These are phyloP conservation scores for Microtus pennsylvanicus DNA, from an alignment of 2,113 vertebrate species.

Conservation along the genomic window DNA sequence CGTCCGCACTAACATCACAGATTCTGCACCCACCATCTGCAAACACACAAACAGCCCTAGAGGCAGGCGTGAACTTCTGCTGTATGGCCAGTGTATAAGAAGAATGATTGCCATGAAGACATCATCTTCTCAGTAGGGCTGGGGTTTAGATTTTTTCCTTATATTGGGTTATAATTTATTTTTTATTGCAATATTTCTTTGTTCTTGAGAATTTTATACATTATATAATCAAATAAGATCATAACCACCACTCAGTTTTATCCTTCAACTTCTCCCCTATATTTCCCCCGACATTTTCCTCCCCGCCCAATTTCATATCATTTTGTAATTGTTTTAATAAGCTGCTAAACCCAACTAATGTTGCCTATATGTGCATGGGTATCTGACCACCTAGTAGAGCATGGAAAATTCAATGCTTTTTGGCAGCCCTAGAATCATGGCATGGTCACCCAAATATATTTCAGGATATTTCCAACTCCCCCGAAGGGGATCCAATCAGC, in stretches of 20 bases:
- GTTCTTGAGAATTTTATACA: background rate
- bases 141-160: background rate
- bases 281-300: too few species aligned
- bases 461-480: background rate
- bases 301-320: background rate
- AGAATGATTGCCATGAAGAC: background rate
- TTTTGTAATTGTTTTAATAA: background rate
- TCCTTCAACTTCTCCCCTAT: too few species aligned
- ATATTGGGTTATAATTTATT: background rate
- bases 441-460: background rate
- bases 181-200: background rate
- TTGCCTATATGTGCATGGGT: background rate
- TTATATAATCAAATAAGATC: background rate
- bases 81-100: background rate
- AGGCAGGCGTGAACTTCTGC: background rate
- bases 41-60: background rate
- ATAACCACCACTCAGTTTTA: too few species aligned
- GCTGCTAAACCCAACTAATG: too few species aligned
- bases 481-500: background rate
- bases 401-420: background rate
- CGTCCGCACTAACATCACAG: background rate
- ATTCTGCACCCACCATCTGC: background rate
- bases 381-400: fast-evolving
- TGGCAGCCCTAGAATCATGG: background rate
- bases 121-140: background rate